Evolutionary conservation across 1,140 invertebrate genomes (phyloP), one percentile per base, ranked within the genome.

Genomic region (Choristoneura fumiferana): DNA sequence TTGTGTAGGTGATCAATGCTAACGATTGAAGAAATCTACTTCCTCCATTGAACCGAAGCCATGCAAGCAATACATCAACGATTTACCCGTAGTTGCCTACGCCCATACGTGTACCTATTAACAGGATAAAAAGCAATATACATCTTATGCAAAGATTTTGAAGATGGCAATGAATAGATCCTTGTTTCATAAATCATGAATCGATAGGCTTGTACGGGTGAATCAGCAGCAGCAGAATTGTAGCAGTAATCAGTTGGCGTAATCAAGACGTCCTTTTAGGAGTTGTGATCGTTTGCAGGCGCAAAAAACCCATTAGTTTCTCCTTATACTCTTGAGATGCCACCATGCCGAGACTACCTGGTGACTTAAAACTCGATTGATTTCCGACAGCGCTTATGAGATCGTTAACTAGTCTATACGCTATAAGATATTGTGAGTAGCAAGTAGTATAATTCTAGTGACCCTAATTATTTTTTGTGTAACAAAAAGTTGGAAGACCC

Each of bases 301-400:
- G 43, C 43, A 49, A 49, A 49, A 49, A 49, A 33, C 18, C 43
- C 18, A 49, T 49, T 49, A 49, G 10, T 12, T 13, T 29, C 43
- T n/a, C 18, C 43, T 22, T 49, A 49, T 29, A 29, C 22, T 29
- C 22, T 22, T 49, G 18, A 49, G 43, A 49, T 49, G 43, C 43
- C 43, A 49, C 18, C 18, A 49, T 29, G 43, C 2, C 22, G 18
- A 49, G 18, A n/a, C 22, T 9, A 45, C 10, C 18, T 2, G 14
- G 14, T 54, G 22, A 36, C 53, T 54, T 35, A 9, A 54, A 17
- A 35, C 53, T 17, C 17, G 13, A 12, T 36, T 22, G 53, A 15
- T 6, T 35, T 54, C 13, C 37, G 10, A 49, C 43, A 12, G n/a
- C n/a, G n/a, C 8, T 37, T 37, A 37, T 9, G 35, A 37, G 35